Evolutionary conservation across 2,888 invertebrate genomes (phyloP).

Genomic region (Eledona agricola): DNA sequence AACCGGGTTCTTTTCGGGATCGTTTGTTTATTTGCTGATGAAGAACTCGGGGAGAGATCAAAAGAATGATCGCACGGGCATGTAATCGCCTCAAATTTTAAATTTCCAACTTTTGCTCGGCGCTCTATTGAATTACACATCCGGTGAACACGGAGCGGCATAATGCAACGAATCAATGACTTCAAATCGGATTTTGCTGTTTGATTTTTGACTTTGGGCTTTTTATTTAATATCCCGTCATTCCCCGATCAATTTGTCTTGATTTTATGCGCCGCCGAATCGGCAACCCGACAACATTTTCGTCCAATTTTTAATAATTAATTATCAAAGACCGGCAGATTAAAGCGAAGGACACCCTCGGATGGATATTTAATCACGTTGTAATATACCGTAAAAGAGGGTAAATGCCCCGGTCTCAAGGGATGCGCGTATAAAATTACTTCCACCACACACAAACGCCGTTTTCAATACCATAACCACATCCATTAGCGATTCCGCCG

Average conservation of each 20-base stretch:
- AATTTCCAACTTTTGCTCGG: conserved; percentile 45
- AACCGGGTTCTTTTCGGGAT: conserved; percentile 4
- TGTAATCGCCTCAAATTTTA: conserved; percentile 51
- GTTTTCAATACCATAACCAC: conserved; percentile 44
- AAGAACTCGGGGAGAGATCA: conserved; percentile 27
- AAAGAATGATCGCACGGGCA: conserved; percentile 46
- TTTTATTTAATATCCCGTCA: conserved; percentile 39
- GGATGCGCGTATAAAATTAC: conserved; percentile 55
- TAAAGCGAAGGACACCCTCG: conserved; percentile 46
- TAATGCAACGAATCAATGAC: conserved; percentile 40
- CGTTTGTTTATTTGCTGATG: neutral
- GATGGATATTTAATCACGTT: conserved; percentile 59
- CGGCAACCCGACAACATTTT: neutral
- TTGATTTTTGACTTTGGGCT: conserved; percentile 52
- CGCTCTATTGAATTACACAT: conserved; percentile 51
- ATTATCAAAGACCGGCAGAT: conserved; percentile 20
- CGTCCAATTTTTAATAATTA: conserved; percentile 1
- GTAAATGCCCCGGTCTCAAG: conserved; percentile 52
- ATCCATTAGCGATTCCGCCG: conserved; percentile 45
- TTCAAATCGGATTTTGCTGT: conserved; percentile 50
- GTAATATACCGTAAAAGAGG: conserved; percentile 58
- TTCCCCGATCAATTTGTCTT: conserved; percentile 38
- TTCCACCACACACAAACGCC: conserved; percentile 51
- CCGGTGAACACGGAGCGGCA: conserved; percentile 43
- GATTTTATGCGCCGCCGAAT: conserved; percentile 39